Conservation (phyloP, 2,113 vertebrate genomes). For the Calyptommatus sinebrachiatus region DNA sequence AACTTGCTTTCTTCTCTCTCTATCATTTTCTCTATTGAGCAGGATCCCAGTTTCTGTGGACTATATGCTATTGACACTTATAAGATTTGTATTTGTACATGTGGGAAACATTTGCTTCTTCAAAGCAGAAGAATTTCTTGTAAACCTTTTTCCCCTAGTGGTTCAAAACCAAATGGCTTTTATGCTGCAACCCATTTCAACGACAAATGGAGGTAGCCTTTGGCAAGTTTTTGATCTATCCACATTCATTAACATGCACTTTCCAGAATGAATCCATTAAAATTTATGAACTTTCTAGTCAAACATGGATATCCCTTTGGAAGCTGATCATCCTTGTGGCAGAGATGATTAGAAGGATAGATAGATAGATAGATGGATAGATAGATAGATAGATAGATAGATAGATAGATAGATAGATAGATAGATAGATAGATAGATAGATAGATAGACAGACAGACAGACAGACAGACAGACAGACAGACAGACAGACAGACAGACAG, state of each 20-base stretch:
- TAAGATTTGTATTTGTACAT: neutral
- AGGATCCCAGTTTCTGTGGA: slow-evolving; percentile 8
- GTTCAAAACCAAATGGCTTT: no score
- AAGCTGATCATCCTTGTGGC: no score
- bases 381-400: no score
- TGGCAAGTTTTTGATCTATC: slow-evolving; percentile 7
- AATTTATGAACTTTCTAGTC: slow-evolving; percentile 5
- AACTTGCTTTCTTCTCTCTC: neutral
- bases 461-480: no score
- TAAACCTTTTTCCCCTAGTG: neutral
- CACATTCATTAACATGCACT: neutral
- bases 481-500: no score
- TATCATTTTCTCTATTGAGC: neutral
- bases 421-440: no score
- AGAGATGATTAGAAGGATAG: no score
- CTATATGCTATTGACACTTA: neutral
- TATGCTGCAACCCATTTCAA: neutral
- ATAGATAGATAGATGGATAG: no score
- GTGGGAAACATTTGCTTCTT: neutral
- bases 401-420: no score
- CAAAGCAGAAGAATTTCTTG: slow-evolving; percentile 1
- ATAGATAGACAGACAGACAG: no score
- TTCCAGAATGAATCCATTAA: neutral
- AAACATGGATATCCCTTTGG: neutral
- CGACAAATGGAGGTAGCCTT: neutral